Evolutionary conservation across 1,140 invertebrate genomes (phyloP).

Genomic region (Chironomus striatipennis): DNA sequence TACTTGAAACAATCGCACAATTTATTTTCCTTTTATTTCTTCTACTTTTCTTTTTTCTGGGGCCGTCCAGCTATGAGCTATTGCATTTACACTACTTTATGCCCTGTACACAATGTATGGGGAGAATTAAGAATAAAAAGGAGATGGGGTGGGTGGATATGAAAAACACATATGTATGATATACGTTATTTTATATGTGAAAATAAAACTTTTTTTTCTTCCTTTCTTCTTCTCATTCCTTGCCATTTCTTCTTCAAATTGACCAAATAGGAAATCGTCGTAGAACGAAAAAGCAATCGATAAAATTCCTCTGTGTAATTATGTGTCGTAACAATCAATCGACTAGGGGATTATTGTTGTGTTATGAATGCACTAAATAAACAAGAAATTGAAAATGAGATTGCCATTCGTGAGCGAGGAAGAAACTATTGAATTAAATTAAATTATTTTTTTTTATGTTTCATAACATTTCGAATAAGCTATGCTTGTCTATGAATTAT

Average conservation of each 20-base stretch:
- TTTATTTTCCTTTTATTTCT: slow-evolving; percentile 1
- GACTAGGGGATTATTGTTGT: background rate
- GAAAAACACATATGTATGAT: too few relatives aligned
- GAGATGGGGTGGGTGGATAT: too few relatives aligned
- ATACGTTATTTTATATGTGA: too few relatives aligned
- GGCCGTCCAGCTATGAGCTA: background rate
- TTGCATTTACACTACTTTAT: background rate
- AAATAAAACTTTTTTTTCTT: too few relatives aligned
- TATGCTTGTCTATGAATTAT: too few relatives aligned
- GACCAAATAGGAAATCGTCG: background rate
- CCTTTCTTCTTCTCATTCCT: too few relatives aligned
- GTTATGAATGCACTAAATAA: background rate
- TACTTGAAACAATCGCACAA: slow-evolving; percentile 8
- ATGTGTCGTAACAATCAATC: slow-evolving; percentile 14
- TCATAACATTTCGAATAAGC: too few relatives aligned
- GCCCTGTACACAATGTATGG: too few relatives aligned
- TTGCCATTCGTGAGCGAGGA: background rate
- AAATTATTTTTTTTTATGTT: too few relatives aligned
- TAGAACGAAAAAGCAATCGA: background rate
- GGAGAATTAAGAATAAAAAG: too few relatives aligned
- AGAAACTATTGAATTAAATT: too few relatives aligned
- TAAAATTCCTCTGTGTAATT: slow-evolving; percentile 14
- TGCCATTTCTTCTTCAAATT: too few relatives aligned
- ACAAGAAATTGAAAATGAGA: background rate
- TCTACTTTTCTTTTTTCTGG: background rate